Conservation (phyloP, 2,797 vertebrate species). For the Thamnophis elegans region DNA sequence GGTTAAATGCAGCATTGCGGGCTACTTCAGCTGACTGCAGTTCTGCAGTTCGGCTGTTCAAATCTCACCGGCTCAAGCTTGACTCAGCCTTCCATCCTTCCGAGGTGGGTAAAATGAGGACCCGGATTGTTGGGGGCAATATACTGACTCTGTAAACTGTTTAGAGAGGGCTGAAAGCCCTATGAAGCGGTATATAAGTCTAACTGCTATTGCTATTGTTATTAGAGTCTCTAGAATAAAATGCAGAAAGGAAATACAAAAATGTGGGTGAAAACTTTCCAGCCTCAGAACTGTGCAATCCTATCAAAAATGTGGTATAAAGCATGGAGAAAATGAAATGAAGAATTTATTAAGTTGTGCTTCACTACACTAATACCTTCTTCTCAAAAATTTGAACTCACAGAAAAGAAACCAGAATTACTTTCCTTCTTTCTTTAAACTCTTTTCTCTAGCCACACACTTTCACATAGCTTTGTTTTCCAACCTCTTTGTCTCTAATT, state of each 20-base stretch:
- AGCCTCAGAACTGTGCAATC: not conserved
- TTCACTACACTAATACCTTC: not conserved
- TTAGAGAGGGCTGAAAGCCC: no score
- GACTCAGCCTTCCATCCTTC: no score
- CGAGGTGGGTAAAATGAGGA: no score
- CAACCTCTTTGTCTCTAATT: slow-evolving; percentile 62
- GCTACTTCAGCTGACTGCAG: no score
- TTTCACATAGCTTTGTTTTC: slow-evolving; percentile 46
- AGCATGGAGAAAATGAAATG: not conserved
- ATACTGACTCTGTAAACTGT: no score
- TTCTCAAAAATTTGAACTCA: not conserved
- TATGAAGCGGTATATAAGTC: no score
- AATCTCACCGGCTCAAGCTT: no score
- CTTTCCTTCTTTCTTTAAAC: not conserved
- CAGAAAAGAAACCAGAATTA: not conserved
- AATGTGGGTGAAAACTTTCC: not conserved
- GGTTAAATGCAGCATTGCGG: no score
- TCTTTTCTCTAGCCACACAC: slow-evolving; percentile 1
- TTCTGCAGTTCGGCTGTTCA: no score
- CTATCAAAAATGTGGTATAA: not conserved
- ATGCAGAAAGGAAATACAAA: slow-evolving; percentile 7
- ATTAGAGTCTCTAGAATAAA: not conserved
- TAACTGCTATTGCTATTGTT: no score
- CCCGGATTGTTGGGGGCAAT: no score
- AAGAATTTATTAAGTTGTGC: not conserved